Percentiles rank a stretch among this genome's conserved stretches.
These are phyloP conservation scores for Dynastes tityus DNA, from an alignment of 2,888 invertebrate genomes.

Conservation along the genomic window DNA sequence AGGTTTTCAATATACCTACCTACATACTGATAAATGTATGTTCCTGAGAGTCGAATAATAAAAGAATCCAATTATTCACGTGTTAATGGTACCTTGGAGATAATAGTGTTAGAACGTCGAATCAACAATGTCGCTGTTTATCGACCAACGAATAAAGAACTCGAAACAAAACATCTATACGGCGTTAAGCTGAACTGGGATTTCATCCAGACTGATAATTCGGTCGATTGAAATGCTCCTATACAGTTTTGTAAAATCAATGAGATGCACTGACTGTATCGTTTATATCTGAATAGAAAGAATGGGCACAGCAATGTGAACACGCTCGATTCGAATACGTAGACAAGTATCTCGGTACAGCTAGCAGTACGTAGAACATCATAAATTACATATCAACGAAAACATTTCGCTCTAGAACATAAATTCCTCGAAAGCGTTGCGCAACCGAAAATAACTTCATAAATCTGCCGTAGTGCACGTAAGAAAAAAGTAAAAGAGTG, in stretches of 20 bases:
- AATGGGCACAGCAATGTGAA: not conserved
- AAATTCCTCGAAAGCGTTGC: constrained; percentile 1
- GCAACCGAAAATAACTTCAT: not conserved
- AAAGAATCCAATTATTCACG: constrained; percentile 6
- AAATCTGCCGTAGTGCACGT: not conserved
- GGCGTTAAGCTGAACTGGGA: constrained; percentile 19
- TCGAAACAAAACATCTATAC: constrained; percentile 11
- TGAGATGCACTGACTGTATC: constrained; percentile 18
- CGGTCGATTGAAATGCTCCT: not conserved
- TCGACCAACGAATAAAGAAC: constrained; percentile 1
- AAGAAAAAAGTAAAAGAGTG: not conserved
- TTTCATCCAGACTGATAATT: constrained; percentile 30
- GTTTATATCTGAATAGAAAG: not conserved
- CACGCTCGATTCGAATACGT: not conserved
- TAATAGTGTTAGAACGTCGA: not conserved
- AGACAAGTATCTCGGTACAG: not conserved
- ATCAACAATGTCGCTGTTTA: not conserved
- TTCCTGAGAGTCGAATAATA: not conserved
- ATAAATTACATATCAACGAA: constrained; percentile 4
- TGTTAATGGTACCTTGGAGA: not conserved
- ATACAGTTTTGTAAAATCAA: constrained; percentile 28
- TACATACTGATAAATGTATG: not conserved
- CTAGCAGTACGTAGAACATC: not conserved
- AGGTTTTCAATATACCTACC: not conserved
- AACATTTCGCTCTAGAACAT: not conserved